Evolutionary conservation across 2,797 vertebrate genomes (phyloP), one percentile per base, ranked within the genome.

Genomic region (Anniella stebbinsi): DNA sequence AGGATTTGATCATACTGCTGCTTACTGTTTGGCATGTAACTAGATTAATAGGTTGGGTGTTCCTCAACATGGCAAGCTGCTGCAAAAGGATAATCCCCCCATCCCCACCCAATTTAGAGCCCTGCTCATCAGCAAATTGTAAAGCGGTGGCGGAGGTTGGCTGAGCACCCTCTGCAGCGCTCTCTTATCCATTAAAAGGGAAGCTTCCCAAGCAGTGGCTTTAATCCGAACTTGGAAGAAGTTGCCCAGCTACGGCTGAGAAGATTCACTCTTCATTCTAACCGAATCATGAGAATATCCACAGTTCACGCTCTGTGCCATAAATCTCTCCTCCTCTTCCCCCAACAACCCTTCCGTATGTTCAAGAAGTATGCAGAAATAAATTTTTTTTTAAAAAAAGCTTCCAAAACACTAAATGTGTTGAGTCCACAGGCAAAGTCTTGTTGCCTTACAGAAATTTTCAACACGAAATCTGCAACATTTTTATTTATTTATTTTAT

Each of bases 1-100:
- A 93, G 93, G 94, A 96, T 96, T 96, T 95, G 94, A 92, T 95
- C 94, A 92, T 94, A 94, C 87, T 87, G 80, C 91, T 92, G 93
- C 89, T 93, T 93, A 41, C 77, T 77, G 3, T 92, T 95, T 95
- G 94, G 93, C 94, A 91, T 1, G 0, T 87, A 95, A 92, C 92
- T 94, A 87, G 89, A 93, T 96, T 92, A 96, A 94, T 89, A 90
- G 90, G 86, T 84, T 91, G 91, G 80, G 36, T 91, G 92, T 95
- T 96, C 90, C 94, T 93, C 88, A 91, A 94, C 93, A 84, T 91
- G 8, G 89, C 91, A 87, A 45, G 86, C 90, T 89, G 86, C 0
- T 0, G 90, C 82, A 87, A 89, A 72, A 87, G 4, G 91, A 93
- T 95, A 95, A 95, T 96, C 90, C 92, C 72, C 85, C 45, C 11